phyloP scores from a whole-genome alignment of 2,113 vertebrate genomes.

The Ahaetulla prasina region DNA sequence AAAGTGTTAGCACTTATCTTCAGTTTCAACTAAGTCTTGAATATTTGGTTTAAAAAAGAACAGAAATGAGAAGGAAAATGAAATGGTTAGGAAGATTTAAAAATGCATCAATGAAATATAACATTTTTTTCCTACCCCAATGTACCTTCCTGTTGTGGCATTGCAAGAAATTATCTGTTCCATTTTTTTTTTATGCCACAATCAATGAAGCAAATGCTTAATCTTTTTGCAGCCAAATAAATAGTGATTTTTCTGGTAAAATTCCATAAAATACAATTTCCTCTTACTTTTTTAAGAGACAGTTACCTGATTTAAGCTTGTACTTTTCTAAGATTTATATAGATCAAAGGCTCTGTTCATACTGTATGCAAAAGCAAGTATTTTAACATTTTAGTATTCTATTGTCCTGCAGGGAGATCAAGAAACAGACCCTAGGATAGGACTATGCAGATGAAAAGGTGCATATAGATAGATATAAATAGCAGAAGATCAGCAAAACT shows the following conservation, averaged over 20 bases:
- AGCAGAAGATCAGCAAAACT: not conserved
- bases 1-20: slow-evolving; percentile 81
- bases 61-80: slow-evolving; percentile 44
- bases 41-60: slow-evolving; percentile 66
- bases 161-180: slow-evolving; percentile 46
- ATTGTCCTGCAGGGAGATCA: not conserved
- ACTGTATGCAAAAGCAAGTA: not conserved
- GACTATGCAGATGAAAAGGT: not conserved
- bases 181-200: slow-evolving; percentile 43
- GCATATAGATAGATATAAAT: not conserved
- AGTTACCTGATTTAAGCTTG: slow-evolving; percentile 66
- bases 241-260: slow-evolving; percentile 61
- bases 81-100: slow-evolving; percentile 58
- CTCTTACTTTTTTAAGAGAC: slow-evolving; percentile 56
- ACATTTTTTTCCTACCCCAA: slow-evolving; percentile 16
- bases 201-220: slow-evolving; percentile 43
- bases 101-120: slow-evolving; percentile 62
- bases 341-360: slow-evolving; percentile 51
- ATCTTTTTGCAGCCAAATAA: slow-evolving; percentile 48
- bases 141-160: slow-evolving; percentile 28
- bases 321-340: slow-evolving; percentile 61
- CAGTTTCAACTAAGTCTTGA: slow-evolving; percentile 73
- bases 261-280: slow-evolving; percentile 49
- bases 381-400: not conserved
- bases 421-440: not conserved